phyloP scores from a whole-genome alignment of 2,797 vertebrate species.

The Acanthornis magna region DNA sequence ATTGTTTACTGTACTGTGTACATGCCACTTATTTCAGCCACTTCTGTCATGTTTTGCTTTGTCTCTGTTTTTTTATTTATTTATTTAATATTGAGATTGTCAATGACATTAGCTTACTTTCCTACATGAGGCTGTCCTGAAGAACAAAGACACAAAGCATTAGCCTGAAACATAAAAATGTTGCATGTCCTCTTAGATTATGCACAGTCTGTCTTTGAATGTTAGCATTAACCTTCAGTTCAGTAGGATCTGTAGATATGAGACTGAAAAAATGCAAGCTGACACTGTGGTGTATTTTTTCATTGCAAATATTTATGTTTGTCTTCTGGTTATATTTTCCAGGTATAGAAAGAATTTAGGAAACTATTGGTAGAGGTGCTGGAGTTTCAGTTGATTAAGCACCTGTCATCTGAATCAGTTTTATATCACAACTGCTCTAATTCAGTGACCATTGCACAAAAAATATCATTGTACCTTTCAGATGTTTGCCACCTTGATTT shows the following conservation, averaged over 20 bases:
- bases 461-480: neutral
- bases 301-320: conserved; percentile 37
- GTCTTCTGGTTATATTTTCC: conserved; percentile 30
- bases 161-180: conserved; percentile 25
- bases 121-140: neutral
- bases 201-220: conserved; percentile 23
- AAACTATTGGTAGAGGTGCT: conserved; percentile 1
- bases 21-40: conserved; percentile 12
- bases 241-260: neutral
- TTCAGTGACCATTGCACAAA: conserved; percentile 17
- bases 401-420: neutral
- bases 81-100: neutral
- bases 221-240: conserved; percentile 53
- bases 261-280: conserved; percentile 12
- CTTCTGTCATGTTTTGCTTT: neutral
- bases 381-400: conserved; percentile 17
- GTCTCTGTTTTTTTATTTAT: neutral
- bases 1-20: conserved; percentile 4
- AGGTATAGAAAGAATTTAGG: neutral
- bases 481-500: conserved; percentile 29
- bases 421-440: conserved; percentile 36
- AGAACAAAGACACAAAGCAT: conserved; percentile 15
- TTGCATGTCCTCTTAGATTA: conserved; percentile 25
- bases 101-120: conserved; percentile 34
- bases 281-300: neutral